These are phyloP conservation scores for Morpho achilles DNA, from an alignment of 2,888 invertebrate genomes.

Conservation along the genomic window DNA sequence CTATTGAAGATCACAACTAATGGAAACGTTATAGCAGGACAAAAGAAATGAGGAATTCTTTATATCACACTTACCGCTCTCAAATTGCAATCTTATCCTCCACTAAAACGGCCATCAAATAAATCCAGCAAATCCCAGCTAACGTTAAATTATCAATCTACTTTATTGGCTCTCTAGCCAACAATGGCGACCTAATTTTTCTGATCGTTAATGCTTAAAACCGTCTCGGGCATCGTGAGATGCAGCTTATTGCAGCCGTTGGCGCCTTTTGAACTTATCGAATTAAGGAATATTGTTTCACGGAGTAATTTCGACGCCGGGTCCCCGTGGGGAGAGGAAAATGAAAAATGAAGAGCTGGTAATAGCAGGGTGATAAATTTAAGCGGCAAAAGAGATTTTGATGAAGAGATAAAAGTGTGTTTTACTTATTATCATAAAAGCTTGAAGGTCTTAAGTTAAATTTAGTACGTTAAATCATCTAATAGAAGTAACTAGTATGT, in stretches of 20 bases:
- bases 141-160: constrained; percentile 11
- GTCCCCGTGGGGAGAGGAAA: constrained; percentile 18
- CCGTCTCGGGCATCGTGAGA: constrained; percentile 28
- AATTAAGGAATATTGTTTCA: constrained; percentile 64
- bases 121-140: neutral
- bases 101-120: constrained; percentile 6
- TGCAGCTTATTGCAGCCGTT: constrained; percentile 54
- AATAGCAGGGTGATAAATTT: constrained; percentile 7
- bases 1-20: too few relatives aligned
- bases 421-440: too few relatives aligned
- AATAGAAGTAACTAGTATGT: too few relatives aligned
- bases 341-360: constrained; percentile 14
- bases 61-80: neutral
- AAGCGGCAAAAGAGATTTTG: neutral
- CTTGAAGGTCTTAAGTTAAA: too few relatives aligned
- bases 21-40: too few relatives aligned
- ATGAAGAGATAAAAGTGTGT: neutral
- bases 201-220: constrained; percentile 20
- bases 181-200: constrained; percentile 24
- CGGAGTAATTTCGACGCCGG: constrained; percentile 42
- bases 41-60: too few relatives aligned
- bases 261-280: constrained; percentile 56
- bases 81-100: constrained; percentile 1
- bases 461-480: too few relatives aligned
- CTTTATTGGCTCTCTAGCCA: constrained; percentile 17